These are phyloP conservation scores for Cyphomyrus discorhynchus DNA, from an alignment of 2,113 vertebrate genomes.

Conservation along the genomic window DNA sequence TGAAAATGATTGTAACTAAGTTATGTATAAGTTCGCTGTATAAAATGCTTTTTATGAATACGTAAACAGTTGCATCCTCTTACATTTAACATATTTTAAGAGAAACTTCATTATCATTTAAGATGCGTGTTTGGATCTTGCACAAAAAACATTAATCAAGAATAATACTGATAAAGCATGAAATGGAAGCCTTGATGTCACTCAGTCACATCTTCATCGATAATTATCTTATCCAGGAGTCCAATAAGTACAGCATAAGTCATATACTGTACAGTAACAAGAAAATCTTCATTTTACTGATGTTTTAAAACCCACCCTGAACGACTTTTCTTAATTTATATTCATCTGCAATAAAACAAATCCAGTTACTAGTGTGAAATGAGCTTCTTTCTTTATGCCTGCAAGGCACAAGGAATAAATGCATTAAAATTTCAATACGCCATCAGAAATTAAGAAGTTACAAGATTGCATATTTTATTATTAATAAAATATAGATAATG, in stretches of 20 bases:
- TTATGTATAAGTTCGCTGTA: neutral
- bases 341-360: neutral
- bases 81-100: neutral
- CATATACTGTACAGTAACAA: neutral
- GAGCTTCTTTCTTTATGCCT: neutral
- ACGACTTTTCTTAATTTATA: neutral
- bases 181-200: neutral
- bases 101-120: neutral
- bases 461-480: neutral
- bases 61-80: neutral
- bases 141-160: neutral
- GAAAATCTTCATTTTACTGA: neutral
- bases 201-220: neutral
- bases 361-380: neutral
- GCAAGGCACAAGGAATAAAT: neutral
- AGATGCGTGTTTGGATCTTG: neutral
- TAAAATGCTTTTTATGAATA: neutral
- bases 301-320: neutral
- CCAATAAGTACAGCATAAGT: neutral
- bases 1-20: neutral
- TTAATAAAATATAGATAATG: neutral
- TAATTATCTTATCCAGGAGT: neutral
- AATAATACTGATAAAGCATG: neutral
- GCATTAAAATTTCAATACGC: neutral
- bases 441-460: neutral